Evolutionary conservation across 2,888 invertebrate species (phyloP), one percentile per base, ranked within the genome.

Genomic region (Hypselothyrea guttata): DNA sequence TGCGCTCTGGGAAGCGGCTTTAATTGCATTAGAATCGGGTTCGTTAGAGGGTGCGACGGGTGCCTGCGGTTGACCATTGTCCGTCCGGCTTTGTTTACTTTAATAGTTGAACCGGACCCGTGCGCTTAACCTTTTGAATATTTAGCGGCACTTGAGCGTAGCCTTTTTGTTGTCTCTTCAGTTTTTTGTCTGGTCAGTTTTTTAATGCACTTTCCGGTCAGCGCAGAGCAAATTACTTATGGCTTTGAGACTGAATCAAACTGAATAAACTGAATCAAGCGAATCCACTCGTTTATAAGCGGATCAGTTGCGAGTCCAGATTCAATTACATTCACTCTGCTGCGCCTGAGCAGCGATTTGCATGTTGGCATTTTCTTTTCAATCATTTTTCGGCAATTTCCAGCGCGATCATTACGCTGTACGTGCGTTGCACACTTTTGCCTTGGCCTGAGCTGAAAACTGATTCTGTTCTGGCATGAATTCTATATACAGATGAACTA

Each of bases 81-180:
- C 52, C 46, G 66, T 73, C 52, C 46, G 16, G 41, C 38, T 12
- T 72, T 77, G 81, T 79, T 81, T 81, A 79, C 62, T 70, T 76
- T 74, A 63, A n/a, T 55, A 55, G n/a, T 53, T 47, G 54, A 41
- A 54, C 35, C 56, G 58, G 47, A 48, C 47, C 61, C 53, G 41
- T 8, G 28, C 37, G 71, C 73, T 77, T 84, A 84, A 82, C 81
- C 81, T 84, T 75, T 82, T 83, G 72, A 76, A 72, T 69, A 71
- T 72, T 68, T 59, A 62, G 73, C 57, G 49, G 65, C 63, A 66
- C 73, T 73, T 63, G 65, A 73, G 34, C 28, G 31, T 31, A 22
- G 3, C 5, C 2, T 22, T 4, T 22, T 38, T 11, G 16, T 13
- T 56, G 34, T 70, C 61, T 61, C 61, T 34, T 28, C 41, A 18